phyloP scores from a whole-genome alignment of 2,888 invertebrate species.

The Brenthis hecate region DNA sequence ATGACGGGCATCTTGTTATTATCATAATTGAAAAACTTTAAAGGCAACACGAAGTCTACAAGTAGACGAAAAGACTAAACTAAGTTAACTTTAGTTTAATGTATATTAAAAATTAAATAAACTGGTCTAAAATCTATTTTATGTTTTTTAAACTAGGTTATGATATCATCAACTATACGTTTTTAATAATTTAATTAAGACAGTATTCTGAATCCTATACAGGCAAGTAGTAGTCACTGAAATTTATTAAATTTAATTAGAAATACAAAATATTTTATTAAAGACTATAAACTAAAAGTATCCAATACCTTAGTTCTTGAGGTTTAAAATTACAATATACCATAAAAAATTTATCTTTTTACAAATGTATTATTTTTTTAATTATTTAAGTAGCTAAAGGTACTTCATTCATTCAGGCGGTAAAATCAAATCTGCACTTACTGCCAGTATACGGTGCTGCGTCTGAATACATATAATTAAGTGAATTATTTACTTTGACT shows the following conservation, averaged over 20 bases:
- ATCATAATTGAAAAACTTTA: conserved; percentile 22
- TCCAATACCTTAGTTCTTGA: no score
- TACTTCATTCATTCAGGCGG: not conserved
- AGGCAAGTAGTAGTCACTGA: no score
- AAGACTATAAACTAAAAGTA: no score
- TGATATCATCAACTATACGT: no score
- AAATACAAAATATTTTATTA: no score
- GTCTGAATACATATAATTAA: conserved; percentile 13
- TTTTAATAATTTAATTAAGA: no score
- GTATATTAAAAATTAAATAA: conserved; percentile 10
- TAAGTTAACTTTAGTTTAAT: conserved; percentile 4
- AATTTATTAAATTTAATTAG: no score
- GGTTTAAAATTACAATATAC: no score
- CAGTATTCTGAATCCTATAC: no score
- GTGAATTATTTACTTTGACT: conserved; percentile 32
- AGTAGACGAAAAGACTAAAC: conserved; percentile 9
- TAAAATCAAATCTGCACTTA: conserved; percentile 7
- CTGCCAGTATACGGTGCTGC: not conserved
- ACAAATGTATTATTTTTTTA: not conserved
- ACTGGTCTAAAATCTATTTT: conserved; percentile 2
- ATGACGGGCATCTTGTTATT: conserved; percentile 17
- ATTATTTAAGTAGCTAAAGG: not conserved
- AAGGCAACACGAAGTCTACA: conserved; percentile 14
- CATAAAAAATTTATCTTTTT: not conserved
- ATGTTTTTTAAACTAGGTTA: no score